Evolutionary conservation across 2,113 vertebrate genomes (phyloP).

Genomic region (Leptocoma aspasia): DNA sequence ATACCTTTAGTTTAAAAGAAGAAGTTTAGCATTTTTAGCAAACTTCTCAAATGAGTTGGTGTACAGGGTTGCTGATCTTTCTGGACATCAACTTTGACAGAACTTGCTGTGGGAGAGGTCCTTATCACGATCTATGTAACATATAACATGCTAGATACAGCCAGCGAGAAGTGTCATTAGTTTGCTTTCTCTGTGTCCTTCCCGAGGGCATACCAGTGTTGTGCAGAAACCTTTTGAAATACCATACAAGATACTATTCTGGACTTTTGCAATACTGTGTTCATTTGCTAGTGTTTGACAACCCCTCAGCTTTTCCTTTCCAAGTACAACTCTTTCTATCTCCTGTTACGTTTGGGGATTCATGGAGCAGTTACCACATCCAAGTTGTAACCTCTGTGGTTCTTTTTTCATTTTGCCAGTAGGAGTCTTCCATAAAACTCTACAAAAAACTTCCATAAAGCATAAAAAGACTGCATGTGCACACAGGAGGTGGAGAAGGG

Average conservation of each 20-base stretch:
- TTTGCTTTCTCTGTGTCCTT: not conserved
- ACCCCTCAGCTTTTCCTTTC: not conserved
- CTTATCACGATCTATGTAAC: not conserved
- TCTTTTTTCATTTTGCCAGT: not conserved
- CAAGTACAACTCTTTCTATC: not conserved
- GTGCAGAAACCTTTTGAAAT: not conserved
- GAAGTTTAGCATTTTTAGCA: not conserved
- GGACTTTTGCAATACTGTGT: not conserved
- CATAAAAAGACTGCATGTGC: not conserved
- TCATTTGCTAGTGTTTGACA: not conserved
- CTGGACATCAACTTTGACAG: not conserved
- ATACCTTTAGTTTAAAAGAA: not conserved
- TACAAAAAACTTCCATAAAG: not conserved
- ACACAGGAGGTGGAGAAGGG: not conserved
- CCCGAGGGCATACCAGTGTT: fast-evolving
- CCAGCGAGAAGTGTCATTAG: not conserved
- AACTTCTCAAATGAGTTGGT: not conserved
- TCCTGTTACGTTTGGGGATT: not conserved
- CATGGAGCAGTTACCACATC: not conserved
- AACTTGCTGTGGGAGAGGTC: not conserved
- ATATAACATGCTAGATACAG: not conserved
- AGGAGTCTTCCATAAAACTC: not conserved
- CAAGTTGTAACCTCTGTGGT: not conserved
- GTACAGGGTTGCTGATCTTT: not conserved
- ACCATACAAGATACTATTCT: not conserved